Percentiles rank a stretch among this genome's conserved stretches.
Conservation (phyloP, 2,888 invertebrate species). For the Stictocephala bisonia region DNA sequence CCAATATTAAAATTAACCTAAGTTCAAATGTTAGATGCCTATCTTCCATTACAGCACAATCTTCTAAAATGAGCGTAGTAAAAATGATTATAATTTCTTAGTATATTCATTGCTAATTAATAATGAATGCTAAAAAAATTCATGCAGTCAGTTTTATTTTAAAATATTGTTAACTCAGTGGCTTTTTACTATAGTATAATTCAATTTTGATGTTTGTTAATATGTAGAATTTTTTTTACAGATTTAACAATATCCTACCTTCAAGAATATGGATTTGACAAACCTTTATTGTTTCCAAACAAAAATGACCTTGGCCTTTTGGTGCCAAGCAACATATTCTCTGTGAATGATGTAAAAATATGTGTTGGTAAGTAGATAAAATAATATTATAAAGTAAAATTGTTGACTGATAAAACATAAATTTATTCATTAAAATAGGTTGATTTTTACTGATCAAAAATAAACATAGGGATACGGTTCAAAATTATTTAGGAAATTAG, state of each 20-base stretch:
- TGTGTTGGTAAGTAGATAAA: conserved; percentile 78
- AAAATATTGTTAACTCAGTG: too few relatives aligned
- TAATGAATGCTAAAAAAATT: too few relatives aligned
- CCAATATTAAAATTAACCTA: too few relatives aligned
- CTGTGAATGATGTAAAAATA: conserved; percentile 93
- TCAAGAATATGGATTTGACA: conserved; percentile 91
- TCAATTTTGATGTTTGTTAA: too few relatives aligned
- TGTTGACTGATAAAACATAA: not conserved
- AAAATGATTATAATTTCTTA: too few relatives aligned
- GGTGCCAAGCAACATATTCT: conserved; percentile 90
- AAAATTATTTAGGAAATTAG: not conserved
- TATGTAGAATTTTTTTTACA: conserved; percentile 62
- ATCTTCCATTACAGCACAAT: too few relatives aligned
- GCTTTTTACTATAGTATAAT: too few relatives aligned
- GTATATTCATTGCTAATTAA: too few relatives aligned
- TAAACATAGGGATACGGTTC: not conserved
- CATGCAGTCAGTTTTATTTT: too few relatives aligned
- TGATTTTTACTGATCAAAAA: not conserved
- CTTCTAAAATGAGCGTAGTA: too few relatives aligned
- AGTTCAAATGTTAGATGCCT: too few relatives aligned
- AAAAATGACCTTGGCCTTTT: conserved; percentile 88
- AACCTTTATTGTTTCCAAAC: conserved; percentile 89
- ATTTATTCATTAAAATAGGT: not conserved
- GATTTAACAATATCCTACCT: conserved; percentile 66
- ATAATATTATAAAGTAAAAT: not conserved